Base-by-base conservation (phyloP, 2,888 invertebrate genomes). In the Ophonus ardosiacus region DNA sequence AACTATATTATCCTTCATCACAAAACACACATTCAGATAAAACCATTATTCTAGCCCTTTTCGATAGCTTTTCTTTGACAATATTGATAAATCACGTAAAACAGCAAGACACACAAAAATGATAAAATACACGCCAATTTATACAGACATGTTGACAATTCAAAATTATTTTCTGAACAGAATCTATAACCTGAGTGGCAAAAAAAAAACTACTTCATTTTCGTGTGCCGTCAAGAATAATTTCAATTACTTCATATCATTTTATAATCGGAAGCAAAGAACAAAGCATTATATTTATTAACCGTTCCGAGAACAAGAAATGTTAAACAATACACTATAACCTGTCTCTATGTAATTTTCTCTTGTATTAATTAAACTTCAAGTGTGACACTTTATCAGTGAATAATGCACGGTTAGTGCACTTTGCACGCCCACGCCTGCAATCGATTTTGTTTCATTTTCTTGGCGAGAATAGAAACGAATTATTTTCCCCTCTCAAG, bases 371-470 rank as follows among this genome's bases (percentile, higher is more conserved):
- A 68, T 68, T 68, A 68, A 68, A 68, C 13, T 18, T 63, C 8
- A 7, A 63, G 18, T 38, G 68, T 38, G 10, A 68, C 68, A 68
- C 68, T 68, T 68, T 68, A 68, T 68, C 68, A 68, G 0, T 68
- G 21, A 68, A 24, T 63, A 68, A 68, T 68, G n/a, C 68, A 68
- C 31, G 38, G 68, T 68, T 68, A 31, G 38, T 68, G n/a, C 59
- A 59, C 59, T 59, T 17, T n/a, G n/a, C 68, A 31, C 68, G 68
- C 68, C 68, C n/a, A 15, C 68, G 68, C 63, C 13, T 38, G 31
- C 38, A 68, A 68, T 68, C 68, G 68, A 68, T 68, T 31, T 38
- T 24, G 24, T 24, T 68, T 68, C 68, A 68, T 68, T 68, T 65
- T 68, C 68, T 68, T 68, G 10, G 21, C 63, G 5, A 24, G 21